Evolutionary conservation across 2,797 vertebrate species (phyloP).

Genomic region (Otolemur crassicaudatus): DNA sequence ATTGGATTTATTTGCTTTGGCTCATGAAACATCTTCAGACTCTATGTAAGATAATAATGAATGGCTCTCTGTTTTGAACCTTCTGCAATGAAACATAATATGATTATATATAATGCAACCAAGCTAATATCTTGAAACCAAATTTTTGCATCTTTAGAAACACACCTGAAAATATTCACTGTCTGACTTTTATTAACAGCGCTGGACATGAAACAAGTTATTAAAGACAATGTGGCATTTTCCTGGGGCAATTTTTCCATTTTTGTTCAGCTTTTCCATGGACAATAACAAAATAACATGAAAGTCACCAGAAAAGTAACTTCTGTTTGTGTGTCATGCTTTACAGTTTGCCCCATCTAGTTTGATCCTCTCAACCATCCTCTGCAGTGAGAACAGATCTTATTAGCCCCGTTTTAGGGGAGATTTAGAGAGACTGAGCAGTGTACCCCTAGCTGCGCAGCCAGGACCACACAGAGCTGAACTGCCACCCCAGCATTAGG

Average conservation of each 20-base stretch:
- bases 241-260: not conserved
- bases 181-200: not conserved
- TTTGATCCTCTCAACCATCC: not conserved
- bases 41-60: slow-evolving; percentile 13
- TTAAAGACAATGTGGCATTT: not conserved
- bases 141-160: slow-evolving; percentile 41
- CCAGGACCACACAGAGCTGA: not conserved
- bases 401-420: not conserved
- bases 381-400: not conserved
- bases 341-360: not conserved
- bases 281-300: not conserved
- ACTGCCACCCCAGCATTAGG: not conserved
- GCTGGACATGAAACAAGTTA: not conserved
- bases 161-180: not conserved
- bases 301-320: not conserved
- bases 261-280: slow-evolving; percentile 1
- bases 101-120: not conserved
- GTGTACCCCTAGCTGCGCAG: not conserved
- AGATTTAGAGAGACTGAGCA: not conserved
- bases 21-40: slow-evolving; percentile 22
- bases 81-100: slow-evolving; percentile 34
- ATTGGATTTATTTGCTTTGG: slow-evolving; percentile 59
- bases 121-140: not conserved
- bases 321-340: not conserved
- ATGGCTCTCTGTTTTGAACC: slow-evolving; percentile 28